Evolutionary conservation across 1,140 invertebrate species (phyloP), one percentile per base, ranked within the genome.

Genomic region (Theocolax elegans): DNA sequence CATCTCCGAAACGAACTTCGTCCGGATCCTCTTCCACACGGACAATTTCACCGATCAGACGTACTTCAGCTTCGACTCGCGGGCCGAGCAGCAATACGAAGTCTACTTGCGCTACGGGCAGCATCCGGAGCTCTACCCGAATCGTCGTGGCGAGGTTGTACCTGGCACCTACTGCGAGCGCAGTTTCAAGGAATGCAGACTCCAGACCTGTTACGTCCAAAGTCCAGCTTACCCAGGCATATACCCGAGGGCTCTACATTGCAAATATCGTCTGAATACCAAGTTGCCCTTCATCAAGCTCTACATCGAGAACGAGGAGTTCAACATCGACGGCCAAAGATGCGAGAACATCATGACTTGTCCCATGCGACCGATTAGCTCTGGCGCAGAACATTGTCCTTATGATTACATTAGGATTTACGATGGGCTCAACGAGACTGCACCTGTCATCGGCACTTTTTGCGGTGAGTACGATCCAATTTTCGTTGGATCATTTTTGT

Each of bases 291-390:
- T 94, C 84, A 96, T 96, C 74, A 96, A 96, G 83, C 87, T 97
- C 38, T 95, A 96, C 86, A 94, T 95, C 74, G 94, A 96, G 81
- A 95, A 96, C 78, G 94, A 96, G 80, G 94, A 95, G 81, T 96
- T 97, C 85, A 95, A 96, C 76, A 94, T 97, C 65, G 95, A 97
- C 77, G 95, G 95, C 0, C 94, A 96, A 77, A 88, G 95, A 58
- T 97, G 95, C 80, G 95, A 97, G 81, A 96, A 96, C 81, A 94
- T 96, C 70, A 95, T 97, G 91, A 95, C 95, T 2, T 97, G 95
- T 79, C 95, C 95, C 13, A 96, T 97, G 90, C 88, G 94, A 71
- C 94, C 94, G 1, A 94, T 96, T 48, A 93, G 92, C 38, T 94
- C 93, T 70, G 93, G 93, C 42, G 89, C 92, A 46, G 91, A 94